Evolutionary conservation across 1,140 invertebrate genomes (phyloP).

Genomic region (Pectinophora gossypiella): DNA sequence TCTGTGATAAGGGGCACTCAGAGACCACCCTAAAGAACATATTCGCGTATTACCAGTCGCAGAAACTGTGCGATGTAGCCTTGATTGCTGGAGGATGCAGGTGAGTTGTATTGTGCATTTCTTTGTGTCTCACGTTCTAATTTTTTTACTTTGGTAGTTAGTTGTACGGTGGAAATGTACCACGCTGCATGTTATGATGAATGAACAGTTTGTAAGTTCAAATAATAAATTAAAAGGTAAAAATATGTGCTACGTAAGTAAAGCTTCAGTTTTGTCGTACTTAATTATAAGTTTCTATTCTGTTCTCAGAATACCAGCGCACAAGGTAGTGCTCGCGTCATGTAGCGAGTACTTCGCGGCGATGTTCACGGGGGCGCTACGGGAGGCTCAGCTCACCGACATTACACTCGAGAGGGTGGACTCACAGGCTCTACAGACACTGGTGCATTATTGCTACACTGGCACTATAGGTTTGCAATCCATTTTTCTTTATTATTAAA

Average conservation of each 20-base stretch:
- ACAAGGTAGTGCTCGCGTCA: constrained; percentile 89
- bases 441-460: constrained; percentile 94
- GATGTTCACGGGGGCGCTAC: constrained; percentile 93
- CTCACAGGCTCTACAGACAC: constrained; percentile 86
- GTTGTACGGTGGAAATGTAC: no score
- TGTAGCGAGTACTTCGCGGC: constrained; percentile 96
- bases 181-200: no score
- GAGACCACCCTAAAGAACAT: constrained; percentile 87
- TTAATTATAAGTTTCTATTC: no score
- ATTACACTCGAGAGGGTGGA: constrained; percentile 90
- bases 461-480: constrained; percentile 77
- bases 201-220: no score
- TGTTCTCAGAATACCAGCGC: constrained; percentile 74
- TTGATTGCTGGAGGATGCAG: constrained; percentile 83
- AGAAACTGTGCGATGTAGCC: constrained; percentile 87
- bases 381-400: constrained; percentile 90
- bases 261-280: no score
- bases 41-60: constrained; percentile 86
- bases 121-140: not conserved
- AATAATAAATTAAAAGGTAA: no score
- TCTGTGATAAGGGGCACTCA: constrained; percentile 86
- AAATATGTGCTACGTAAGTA: no score
- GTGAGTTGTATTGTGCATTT: constrained; percentile 55
- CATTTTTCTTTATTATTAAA: not conserved
- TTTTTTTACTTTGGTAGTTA: no score